These are phyloP conservation scores for Pleuronectes platessa DNA, from an alignment of 2,113 vertebrate genomes.

Conservation along the genomic window DNA sequence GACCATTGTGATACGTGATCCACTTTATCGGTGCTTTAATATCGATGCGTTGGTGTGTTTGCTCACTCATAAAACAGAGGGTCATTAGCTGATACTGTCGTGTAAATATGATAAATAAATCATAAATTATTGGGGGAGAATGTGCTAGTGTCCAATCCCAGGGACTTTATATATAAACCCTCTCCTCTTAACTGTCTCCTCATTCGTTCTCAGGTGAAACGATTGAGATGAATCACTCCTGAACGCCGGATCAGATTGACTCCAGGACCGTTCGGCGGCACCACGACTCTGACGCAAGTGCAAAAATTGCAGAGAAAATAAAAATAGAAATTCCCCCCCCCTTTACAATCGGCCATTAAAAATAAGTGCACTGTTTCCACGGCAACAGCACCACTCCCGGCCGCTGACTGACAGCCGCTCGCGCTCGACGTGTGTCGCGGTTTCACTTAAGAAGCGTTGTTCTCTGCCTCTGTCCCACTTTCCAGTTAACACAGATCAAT, in stretches of 20 bases:
- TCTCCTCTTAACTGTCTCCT: too few species aligned
- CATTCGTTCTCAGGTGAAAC: too few species aligned
- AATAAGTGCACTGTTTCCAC: constrained; percentile 64
- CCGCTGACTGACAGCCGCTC: constrained; percentile 64
- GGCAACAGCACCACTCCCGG: constrained; percentile 51
- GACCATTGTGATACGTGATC: constrained; percentile 39
- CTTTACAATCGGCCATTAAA: constrained; percentile 35
- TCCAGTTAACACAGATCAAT: constrained; percentile 59
- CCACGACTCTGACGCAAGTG: constrained; percentile 19
- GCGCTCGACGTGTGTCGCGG: constrained; percentile 36
- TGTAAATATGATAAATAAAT: too few species aligned
- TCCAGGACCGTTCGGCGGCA: constrained; percentile 23
- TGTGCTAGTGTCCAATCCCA: too few species aligned
- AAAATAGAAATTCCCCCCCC: constrained; percentile 44
- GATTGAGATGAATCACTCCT: neutral
- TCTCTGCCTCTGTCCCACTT: constrained; percentile 42
- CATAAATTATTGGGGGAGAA: too few species aligned
- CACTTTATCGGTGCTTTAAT: constrained; percentile 34
- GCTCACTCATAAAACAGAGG: neutral
- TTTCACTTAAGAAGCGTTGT: constrained; percentile 50
- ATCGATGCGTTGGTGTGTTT: constrained; percentile 14
- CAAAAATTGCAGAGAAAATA: constrained; percentile 30
- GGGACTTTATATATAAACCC: too few species aligned
- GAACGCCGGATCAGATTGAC: neutral
- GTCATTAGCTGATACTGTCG: too few species aligned